Evolutionary conservation across 2,888 invertebrate genomes (phyloP).

Genomic region (Petrolisthes manimaculis): DNA sequence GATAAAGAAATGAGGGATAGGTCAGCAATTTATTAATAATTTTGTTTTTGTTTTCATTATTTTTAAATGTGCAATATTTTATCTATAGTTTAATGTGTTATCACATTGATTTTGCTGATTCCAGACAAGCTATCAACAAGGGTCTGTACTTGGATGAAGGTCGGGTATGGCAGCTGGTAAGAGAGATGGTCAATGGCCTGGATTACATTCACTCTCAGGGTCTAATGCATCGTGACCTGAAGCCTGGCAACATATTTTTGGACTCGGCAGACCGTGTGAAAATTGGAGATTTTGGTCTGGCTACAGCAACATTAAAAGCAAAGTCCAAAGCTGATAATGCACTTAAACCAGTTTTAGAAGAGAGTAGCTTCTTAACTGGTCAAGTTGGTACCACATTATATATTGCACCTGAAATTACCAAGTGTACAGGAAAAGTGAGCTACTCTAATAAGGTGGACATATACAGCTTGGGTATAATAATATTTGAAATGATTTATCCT

Average conservation of each 20-base stretch:
- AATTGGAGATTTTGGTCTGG: slow-evolving; percentile 97
- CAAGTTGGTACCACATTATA: slow-evolving; percentile 91
- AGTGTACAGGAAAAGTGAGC: slow-evolving; percentile 79
- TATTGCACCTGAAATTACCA: slow-evolving; percentile 91
- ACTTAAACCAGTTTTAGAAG: slow-evolving; percentile 28
- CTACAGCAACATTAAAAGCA: slow-evolving; percentile 78
- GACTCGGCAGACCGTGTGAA: slow-evolving; percentile 92
- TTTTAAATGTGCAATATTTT: background rate
- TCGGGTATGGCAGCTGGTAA: slow-evolving; percentile 90
- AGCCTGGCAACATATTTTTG: slow-evolving; percentile 90
- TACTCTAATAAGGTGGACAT: slow-evolving; percentile 77
- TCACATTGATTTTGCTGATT: background rate
- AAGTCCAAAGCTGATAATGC: slow-evolving; percentile 29
- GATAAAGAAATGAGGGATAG: too few species aligned
- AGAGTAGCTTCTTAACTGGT: slow-evolving; percentile 45
- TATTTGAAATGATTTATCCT: slow-evolving; percentile 94
- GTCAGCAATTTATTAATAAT: too few species aligned
- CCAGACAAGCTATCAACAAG: slow-evolving; percentile 82
- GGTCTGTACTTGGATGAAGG: slow-evolving; percentile 82
- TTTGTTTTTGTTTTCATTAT: background rate
- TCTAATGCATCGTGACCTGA: slow-evolving; percentile 71
- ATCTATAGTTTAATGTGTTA: slow-evolving; percentile 4
- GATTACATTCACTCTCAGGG: slow-evolving; percentile 94
- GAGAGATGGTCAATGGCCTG: slow-evolving; percentile 92
- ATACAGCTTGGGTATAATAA: slow-evolving; percentile 89